Base-by-base conservation (phyloP, 1,140 invertebrate genomes). In the Telenomus remus region DNA sequence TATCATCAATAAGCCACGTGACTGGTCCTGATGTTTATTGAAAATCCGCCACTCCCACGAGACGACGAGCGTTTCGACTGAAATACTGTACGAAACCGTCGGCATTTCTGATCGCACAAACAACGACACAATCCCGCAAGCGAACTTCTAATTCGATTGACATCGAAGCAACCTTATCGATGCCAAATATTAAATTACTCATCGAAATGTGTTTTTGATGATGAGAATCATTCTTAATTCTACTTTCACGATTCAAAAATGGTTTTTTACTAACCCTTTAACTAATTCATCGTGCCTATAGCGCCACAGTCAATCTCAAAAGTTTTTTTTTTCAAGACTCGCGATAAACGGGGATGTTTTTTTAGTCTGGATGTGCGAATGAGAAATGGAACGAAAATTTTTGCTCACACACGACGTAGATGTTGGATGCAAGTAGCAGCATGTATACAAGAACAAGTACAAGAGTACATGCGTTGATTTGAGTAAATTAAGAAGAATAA, bases 21-120 rank as follows among this genome's bases (percentile, higher is more conserved):
- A 81, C 71, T 69, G 68, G 69, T 82, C 59, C 61, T 66, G 59
- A 79, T n/a, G 19, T 27, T 27, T 81, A 82, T 82, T 83, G 79
- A 80, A 78, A 79, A 78, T 27, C 79, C 73, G 57, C 75, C 76
- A 64, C 74, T 74, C 37, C 35, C 15, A 63, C 16, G 7, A 48
- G 60, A 53, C 60, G 46, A 47, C 60, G 46, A 47, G 10, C 76
- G 81, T 79, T 75, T 19, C 43, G 64, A 51, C 51, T 42, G 16
- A 56, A 59, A 71, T 71, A 71, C 33, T 4, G 39, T 8, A 10
- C 68, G 34, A 37, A 82, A 81, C 79, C 70, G 12, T 43, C 11
- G 44, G 54, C 46, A 47, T 69, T 46, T 35, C 16, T 5, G 49
- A 0, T 34, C 12, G 34, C 48, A 12, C 12, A 56, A 43, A 48